Evolutionary conservation across 1,140 invertebrate species (phyloP).

Genomic region (Drosophila kikkawai): DNA sequence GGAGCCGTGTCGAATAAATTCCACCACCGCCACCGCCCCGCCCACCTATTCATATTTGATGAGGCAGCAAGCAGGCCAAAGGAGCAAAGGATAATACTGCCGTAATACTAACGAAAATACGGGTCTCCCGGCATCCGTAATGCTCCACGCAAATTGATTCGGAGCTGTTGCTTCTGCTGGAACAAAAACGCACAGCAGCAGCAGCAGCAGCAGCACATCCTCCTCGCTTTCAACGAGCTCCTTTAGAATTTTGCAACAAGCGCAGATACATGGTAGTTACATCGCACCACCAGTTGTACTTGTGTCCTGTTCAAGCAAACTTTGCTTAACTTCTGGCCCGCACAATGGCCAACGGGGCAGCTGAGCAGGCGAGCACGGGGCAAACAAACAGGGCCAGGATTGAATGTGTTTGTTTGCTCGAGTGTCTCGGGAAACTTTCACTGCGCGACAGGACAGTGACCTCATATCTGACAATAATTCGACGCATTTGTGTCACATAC

Average conservation of each 20-base stretch:
- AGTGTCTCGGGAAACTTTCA: conserved; percentile 67
- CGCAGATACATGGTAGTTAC: conserved; percentile 45
- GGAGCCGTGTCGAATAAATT: conserved; percentile 52
- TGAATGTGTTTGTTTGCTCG: conserved; percentile 38
- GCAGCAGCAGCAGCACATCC: not conserved
- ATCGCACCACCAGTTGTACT: conserved; percentile 43
- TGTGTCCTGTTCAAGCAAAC: conserved; percentile 69
- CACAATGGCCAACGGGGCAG: conserved; percentile 30
- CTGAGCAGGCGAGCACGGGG: conserved; percentile 2
- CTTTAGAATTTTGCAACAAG: conserved; percentile 55
- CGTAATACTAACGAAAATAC: conserved; percentile 50
- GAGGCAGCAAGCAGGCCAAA: conserved; percentile 26
- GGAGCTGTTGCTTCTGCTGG: conserved; percentile 11
- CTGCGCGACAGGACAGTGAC: conserved; percentile 75
- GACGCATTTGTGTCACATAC: conserved; percentile 78
- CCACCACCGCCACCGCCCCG: not conserved
- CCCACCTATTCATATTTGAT: conserved; percentile 65
- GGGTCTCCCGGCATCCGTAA: conserved; percentile 21
- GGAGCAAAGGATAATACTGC: conserved; percentile 14
- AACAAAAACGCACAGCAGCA: conserved; percentile 25
- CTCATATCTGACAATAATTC: conserved; percentile 80
- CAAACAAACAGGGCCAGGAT: conserved; percentile 63
- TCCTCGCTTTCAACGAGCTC: conserved; percentile 23
- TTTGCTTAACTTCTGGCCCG: conserved; percentile 66
- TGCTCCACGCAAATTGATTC: conserved; percentile 39